A percentile compares a stretch with the other conserved stretches of the same genome.
Evolutionary conservation across 2,113 vertebrate genomes (phyloP).

Genomic region (Aptenodytes forsteri): DNA sequence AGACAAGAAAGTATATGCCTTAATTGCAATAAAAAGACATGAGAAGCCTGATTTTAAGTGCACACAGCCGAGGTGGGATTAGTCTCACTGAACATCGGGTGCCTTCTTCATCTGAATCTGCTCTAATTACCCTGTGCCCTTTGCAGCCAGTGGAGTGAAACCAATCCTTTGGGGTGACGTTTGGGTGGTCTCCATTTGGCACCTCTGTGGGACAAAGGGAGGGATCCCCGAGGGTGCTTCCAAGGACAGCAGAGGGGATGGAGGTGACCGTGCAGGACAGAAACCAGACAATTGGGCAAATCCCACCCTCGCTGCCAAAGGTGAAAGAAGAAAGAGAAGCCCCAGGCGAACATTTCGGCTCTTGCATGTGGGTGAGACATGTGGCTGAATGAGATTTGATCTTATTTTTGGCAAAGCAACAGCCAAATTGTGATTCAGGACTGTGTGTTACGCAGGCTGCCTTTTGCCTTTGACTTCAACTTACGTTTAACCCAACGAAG

Average conservation of each 20-base stretch:
- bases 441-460: accelerated
- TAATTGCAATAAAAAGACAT: no score
- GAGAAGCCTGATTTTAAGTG: background rate
- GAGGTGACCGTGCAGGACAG: background rate
- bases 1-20: background rate
- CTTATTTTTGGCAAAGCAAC: background rate
- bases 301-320: background rate
- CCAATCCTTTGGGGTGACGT: background rate
- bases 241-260: no score
- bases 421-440: background rate
- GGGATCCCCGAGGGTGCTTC: background rate
- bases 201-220: background rate
- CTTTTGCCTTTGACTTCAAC: background rate
- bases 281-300: no score
- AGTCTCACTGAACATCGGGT: background rate
- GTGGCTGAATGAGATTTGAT: background rate
- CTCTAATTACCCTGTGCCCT: no score
- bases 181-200: background rate
- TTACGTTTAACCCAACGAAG: background rate
- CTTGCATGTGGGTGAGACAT: accelerated
- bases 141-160: background rate
- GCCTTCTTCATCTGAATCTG: background rate
- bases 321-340: background rate
- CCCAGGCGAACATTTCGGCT: background rate
- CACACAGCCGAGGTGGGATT: background rate